These are phyloP conservation scores for Aulostomus chinensis DNA, from an alignment of 2,797 vertebrate genomes.

Conservation along the genomic window DNA sequence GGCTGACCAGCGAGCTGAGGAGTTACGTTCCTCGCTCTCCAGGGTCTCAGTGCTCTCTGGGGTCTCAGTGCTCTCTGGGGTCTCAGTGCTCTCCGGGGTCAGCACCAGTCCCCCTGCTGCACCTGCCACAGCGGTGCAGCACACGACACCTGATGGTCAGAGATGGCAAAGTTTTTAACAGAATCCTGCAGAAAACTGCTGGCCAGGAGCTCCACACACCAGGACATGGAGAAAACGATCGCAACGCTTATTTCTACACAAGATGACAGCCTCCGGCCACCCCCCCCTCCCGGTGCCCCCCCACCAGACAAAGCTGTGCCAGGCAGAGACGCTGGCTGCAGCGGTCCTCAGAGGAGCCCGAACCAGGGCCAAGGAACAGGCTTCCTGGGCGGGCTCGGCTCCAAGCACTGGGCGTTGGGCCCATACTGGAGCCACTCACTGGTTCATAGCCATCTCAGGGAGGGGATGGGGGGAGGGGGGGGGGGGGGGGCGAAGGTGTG, in stretches of 20 bases:
- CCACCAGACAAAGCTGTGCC: constrained; percentile 24
- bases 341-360: constrained; percentile 47
- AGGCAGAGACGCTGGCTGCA: constrained; percentile 14
- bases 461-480: background rate
- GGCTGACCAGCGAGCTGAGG: no score
- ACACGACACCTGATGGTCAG: constrained; percentile 19
- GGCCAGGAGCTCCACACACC: no score
- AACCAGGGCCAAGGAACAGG: constrained; percentile 44
- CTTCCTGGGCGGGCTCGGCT: constrained; percentile 49
- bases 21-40: no score
- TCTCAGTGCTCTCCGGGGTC: no score
- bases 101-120: no score
- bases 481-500: background rate
- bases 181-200: no score
- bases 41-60: no score
- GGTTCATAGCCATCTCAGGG: constrained; percentile 48
- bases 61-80: no score
- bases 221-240: no score
- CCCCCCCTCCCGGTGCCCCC: constrained; percentile 8
- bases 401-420: constrained; percentile 60
- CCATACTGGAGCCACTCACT: constrained; percentile 50
- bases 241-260: background rate
- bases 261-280: constrained; percentile 5
- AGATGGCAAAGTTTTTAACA: no score
- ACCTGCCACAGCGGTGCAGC: constrained; percentile 1